Base-by-base conservation (phyloP, 2,113 vertebrate species). In the Siphamia tubifer region DNA sequence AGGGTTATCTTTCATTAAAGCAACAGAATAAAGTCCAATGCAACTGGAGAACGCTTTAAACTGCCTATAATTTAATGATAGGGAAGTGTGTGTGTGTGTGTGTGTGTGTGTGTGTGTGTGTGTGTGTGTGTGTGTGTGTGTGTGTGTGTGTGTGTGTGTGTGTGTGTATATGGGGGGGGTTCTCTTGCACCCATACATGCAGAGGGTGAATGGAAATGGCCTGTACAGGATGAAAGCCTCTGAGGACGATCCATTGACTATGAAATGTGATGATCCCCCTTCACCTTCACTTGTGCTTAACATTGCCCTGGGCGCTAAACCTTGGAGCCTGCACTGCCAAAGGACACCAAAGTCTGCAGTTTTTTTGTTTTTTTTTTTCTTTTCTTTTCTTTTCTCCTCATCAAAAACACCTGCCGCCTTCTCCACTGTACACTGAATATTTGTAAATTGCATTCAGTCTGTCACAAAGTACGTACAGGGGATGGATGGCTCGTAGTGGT, bases 241-340 rank as follows among this genome's bases (percentile, higher is more conserved):
- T 54, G 81, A 86, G 81, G 84, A 82, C 83, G 31, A 77, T 74
- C 84, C 74, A 82, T 74, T 78, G 88, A 87, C 88, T 84, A 77
- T 84, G 83, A 85, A 86, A 90, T 75, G 76, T 77, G 81, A 87
- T 87, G 85, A 87, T 82, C 75, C 81, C 52, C 55, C 76, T 81
- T 81, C 83, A 87, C 87, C 82, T 83, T 82, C 73, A 82, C 81
- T 83, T 84, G 71, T 69, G 78, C 73, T 81, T 77, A 83, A 88
- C 85, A 87, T 87, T 70, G 85, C 85, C 85, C 64, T 72, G 64
- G 80, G 88, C 82, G 55, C 70, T 82, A 86, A 86, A 82, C 82
- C 82, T 85, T 87, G 82, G 74, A 87, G 75, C 70, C 53, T 32
- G 38, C 48, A 45, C 54, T 77, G 79, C 62, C 70, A 84, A 77